Conservation (phyloP, 2,113 vertebrate genomes). For the Oceanites oceanicus region DNA sequence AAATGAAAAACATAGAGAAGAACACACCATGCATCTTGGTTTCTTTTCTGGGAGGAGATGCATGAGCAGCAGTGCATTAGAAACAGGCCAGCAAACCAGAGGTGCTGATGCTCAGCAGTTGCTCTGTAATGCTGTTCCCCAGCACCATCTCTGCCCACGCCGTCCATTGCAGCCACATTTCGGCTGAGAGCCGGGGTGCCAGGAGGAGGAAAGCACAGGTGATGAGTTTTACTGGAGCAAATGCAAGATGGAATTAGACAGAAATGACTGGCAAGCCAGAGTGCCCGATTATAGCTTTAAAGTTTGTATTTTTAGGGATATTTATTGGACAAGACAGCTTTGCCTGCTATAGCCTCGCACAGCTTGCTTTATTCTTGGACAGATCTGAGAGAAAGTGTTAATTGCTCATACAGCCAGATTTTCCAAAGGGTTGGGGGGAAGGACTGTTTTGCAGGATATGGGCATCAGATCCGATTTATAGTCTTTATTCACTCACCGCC, state of each 20-base stretch:
- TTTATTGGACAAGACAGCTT: neutral
- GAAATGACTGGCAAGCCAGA: neutral
- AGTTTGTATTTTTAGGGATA: neutral
- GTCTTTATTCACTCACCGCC: neutral
- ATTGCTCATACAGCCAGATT: neutral
- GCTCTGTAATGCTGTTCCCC: neutral
- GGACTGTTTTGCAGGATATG: neutral
- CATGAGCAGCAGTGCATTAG: neutral
- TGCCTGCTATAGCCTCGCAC: neutral
- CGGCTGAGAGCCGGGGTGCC: neutral
- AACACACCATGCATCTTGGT: fast-evolving
- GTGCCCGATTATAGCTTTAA: neutral
- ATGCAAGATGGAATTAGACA: neutral
- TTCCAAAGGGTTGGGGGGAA: neutral
- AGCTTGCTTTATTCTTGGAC: neutral
- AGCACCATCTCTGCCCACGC: neutral
- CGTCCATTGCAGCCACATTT: fast-evolving
- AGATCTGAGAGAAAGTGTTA: neutral
- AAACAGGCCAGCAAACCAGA: neutral
- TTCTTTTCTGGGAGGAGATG: neutral
- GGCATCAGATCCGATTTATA: neutral
- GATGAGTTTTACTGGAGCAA: neutral
- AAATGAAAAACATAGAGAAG: neutral
- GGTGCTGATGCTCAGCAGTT: neutral
- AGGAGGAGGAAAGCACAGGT: neutral